Percentiles rank a stretch among this genome's conserved stretches.
These are phyloP conservation scores for Recurvirostra avosetta DNA, from an alignment of 2,113 vertebrate genomes.

Conservation along the genomic window DNA sequence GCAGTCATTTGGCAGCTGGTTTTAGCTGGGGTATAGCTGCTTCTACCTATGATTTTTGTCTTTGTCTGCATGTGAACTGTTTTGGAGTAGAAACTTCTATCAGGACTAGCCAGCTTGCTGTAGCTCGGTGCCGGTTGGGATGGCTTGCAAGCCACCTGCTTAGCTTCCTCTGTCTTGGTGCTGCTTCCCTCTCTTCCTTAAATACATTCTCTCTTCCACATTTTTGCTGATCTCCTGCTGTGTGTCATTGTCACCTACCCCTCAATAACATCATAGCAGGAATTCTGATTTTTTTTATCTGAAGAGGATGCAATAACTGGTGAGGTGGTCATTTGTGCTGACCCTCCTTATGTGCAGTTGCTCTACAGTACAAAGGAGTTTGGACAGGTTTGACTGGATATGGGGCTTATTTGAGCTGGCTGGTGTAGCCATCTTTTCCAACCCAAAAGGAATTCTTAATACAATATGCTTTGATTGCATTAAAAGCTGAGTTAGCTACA, in stretches of 20 bases:
- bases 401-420: neutral
- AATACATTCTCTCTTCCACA: neutral
- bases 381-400: neutral
- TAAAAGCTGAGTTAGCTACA: neutral
- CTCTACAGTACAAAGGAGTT: neutral
- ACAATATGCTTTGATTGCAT: neutral
- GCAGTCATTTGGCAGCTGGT: neutral
- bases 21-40: neutral
- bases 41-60: neutral
- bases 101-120: neutral
- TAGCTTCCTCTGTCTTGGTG: neutral
- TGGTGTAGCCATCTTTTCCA: neutral
- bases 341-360: neutral
- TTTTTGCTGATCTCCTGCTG: neutral
- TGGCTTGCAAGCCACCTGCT: neutral
- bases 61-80: neutral
- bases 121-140: neutral
- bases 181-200: neutral
- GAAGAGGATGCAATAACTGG: neutral
- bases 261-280: neutral
- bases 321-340: neutral
- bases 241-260: neutral
- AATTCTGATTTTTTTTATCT: neutral
- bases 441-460: neutral
- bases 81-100: neutral